Evolutionary conservation across 2,113 vertebrate species (phyloP), one percentile per base, ranked within the genome.

Genomic region (Chloropsis hardwickii): DNA sequence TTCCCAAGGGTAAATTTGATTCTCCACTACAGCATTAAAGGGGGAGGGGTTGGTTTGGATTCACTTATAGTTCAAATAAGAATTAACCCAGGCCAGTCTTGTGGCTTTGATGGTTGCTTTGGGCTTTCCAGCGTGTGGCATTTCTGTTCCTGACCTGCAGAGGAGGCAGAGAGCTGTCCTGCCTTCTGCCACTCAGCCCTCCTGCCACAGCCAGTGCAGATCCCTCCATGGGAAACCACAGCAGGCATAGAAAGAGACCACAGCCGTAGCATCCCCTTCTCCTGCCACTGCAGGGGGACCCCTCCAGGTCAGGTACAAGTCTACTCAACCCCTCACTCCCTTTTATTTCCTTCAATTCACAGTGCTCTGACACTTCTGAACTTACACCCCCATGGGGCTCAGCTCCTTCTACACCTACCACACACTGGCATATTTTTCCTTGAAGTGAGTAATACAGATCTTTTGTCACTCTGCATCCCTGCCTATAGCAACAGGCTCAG

Each of bases 201-300:
- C 31, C 65, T 13, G 12, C 60, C 28, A 20, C 3, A 11, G 27
- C 15, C 66, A 54, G 56, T 0, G 0, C 28, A 54, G 48, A 28
- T 33, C 6, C 13, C 60, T 71, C 73, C 42, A 12, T 0, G 1
- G 69, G 28, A 64, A 66, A 40, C 17, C 33, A 71, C 56, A 25
- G 56, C 8, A 24, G 53, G 29, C 21, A 27, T 21, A n/a, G 47
- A 44, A 37, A 37, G 44, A 25, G 33, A 51, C 12, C 2, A 0
- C 23, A 74, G 51, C 5, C 62, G 48, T 4, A 61, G n/a, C 40
- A 81, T 35, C 17, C 31, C 37, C 14, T 76, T 74, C 35, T 18
- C 23, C 60, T 57, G 71, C 28, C 22, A 3, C 81, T 42, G 60
- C 56, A 25, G 81, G 18, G 18, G 7, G 42, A 12, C 16, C 18